A percentile compares a stretch with the other conserved stretches of the same genome.
These are phyloP conservation scores for Mantis religiosa DNA, from an alignment of 2,888 invertebrate genomes.

Conservation along the genomic window DNA sequence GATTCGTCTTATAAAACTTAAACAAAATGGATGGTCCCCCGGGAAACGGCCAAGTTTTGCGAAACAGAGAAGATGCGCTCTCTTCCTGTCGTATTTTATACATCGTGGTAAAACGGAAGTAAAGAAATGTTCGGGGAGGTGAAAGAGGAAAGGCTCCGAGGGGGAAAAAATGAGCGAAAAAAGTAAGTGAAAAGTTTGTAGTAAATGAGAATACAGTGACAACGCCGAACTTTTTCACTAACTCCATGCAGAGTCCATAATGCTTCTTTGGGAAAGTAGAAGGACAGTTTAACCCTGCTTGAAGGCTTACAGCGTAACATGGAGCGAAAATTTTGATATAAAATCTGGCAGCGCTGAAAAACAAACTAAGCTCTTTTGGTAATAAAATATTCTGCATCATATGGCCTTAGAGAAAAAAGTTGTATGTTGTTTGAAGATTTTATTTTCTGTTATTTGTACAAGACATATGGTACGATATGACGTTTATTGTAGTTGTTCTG, in stretches of 20 bases:
- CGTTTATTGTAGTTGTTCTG: no score
- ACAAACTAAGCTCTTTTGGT: not conserved
- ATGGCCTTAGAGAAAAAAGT: not conserved
- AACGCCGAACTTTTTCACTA: not conserved
- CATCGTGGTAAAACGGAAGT: not conserved
- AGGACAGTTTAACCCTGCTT: not conserved
- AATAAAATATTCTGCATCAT: not conserved
- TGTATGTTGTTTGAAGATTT: not conserved
- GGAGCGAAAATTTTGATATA: not conserved
- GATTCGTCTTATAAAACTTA: not conserved
- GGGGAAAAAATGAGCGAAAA: not conserved
- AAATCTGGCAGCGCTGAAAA: not conserved
- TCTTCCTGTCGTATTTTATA: not conserved
- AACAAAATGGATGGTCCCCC: not conserved
- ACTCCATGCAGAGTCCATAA: not conserved
- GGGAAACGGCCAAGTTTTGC: not conserved
- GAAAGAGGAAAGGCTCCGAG: not conserved
- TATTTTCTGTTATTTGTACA: no score
- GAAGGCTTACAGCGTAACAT: not conserved
- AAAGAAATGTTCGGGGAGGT: not conserved
- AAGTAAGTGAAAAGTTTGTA: not conserved
- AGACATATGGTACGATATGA: no score
- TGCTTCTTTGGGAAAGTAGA: not conserved
- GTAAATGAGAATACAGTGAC: not conserved
- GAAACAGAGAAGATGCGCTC: not conserved